Percentiles rank a stretch among this genome's conserved stretches.
These are phyloP conservation scores for Acronicta psi DNA, from an alignment of 2,888 invertebrate genomes.

Conservation along the genomic window DNA sequence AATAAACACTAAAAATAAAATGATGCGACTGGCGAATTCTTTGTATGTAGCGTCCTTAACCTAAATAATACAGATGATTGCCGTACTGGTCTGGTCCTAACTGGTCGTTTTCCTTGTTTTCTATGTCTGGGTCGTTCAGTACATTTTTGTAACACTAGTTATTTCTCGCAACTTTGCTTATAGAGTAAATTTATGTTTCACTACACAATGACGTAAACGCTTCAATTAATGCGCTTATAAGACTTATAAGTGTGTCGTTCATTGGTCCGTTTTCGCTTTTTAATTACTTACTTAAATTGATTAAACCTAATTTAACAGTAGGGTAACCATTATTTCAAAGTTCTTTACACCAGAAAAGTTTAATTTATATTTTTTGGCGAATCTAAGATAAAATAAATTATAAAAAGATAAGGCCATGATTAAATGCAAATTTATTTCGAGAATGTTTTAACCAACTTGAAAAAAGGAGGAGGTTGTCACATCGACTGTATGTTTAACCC, in stretches of 20 bases:
- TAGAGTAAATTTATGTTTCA: neutral
- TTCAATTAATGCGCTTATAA: constrained; percentile 9
- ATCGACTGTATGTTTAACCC: too few relatives aligned
- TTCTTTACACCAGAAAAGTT: neutral
- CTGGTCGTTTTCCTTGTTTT: constrained; percentile 38
- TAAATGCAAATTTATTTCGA: too few relatives aligned
- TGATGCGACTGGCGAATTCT: constrained; percentile 14
- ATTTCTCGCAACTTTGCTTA: neutral
- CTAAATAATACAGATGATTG: constrained; percentile 24
- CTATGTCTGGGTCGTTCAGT: constrained; percentile 20
- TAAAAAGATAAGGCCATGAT: too few relatives aligned
- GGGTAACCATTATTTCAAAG: constrained; percentile 37
- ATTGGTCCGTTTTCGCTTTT: constrained; percentile 10
- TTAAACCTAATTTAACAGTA: constrained; percentile 25
- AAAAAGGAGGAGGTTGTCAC: too few relatives aligned
- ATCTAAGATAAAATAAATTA: too few relatives aligned
- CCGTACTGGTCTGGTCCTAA: too few relatives aligned
- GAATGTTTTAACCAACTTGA: too few relatives aligned
- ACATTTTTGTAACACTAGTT: neutral
- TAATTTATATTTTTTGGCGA: neutral
- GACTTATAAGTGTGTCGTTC: neutral
- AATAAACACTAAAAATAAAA: constrained; percentile 33
- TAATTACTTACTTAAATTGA: constrained; percentile 35
- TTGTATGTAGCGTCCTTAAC: constrained; percentile 37
- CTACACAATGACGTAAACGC: neutral